Percentiles rank a stretch among this genome's conserved stretches.
These are phyloP conservation scores for Leptinotarsa tumamoca DNA, from an alignment of 2,888 invertebrate species.

Conservation along the genomic window DNA sequence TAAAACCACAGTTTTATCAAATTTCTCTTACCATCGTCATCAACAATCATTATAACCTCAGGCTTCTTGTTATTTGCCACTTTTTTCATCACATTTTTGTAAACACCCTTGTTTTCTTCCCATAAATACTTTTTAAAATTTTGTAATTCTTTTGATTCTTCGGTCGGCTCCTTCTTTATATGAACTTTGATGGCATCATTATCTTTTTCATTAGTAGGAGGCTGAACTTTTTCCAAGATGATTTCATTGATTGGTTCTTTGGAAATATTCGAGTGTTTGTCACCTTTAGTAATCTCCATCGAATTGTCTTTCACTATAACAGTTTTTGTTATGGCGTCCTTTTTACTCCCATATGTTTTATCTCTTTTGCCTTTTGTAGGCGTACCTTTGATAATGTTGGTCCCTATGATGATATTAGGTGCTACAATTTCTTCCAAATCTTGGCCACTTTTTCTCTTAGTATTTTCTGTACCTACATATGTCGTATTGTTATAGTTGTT, in stretches of 20 bases:
- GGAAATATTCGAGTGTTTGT: not conserved
- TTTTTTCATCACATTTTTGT: conserved; percentile 33
- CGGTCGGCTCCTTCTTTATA: conserved; percentile 20
- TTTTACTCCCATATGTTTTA: not conserved
- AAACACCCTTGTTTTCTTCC: conserved; percentile 32
- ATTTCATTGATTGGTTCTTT: conserved; percentile 8
- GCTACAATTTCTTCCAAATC: conserved; percentile 29
- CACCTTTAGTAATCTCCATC: conserved; percentile 48
- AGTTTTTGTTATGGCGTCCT: conserved; percentile 15
- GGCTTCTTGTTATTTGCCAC: not conserved
- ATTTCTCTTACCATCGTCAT: conserved; percentile 35
- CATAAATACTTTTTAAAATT: conserved; percentile 31
- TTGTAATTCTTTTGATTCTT: conserved; percentile 23
- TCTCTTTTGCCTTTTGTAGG: not conserved
- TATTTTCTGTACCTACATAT: not conserved
- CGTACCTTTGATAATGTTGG: not conserved
- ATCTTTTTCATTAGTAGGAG: not conserved
- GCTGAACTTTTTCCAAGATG: conserved; percentile 23
- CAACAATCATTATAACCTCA: conserved; percentile 30
- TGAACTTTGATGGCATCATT: not conserved
- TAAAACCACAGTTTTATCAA: too few relatives aligned
- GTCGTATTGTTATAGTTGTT: not conserved
- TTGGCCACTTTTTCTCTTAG: not conserved
- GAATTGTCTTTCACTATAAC: conserved; percentile 50
- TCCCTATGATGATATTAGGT: conserved; percentile 22